Base-by-base conservation (phyloP, 2,797 vertebrate species). In the Botia almorhae region DNA sequence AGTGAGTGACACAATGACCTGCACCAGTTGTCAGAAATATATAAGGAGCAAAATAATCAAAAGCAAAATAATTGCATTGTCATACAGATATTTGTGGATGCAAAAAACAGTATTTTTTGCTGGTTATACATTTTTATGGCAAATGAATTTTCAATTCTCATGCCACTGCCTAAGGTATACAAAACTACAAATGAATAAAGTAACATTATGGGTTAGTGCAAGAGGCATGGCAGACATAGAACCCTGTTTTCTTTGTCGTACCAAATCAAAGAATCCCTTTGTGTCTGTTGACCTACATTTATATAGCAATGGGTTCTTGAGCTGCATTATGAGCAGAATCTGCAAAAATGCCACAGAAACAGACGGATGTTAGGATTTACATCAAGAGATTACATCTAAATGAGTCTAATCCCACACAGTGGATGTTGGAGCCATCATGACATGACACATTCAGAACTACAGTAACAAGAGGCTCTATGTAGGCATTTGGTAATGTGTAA, bases 261-360 rank as follows among this genome's bases (percentile, higher is more conserved):
- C 13, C n/a, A 39, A 50, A 48, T 71, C 36, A 70, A 78, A 71
- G n/a, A 36, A 63, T 61, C 76, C 26, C 26, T 78, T 61, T 71
- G 26, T 78, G 43, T 53, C 26, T 78, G 29, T 78, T 78, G 76
- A 78, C 68, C 76, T 63, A 78, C 46, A 78, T 78, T 53, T 21
- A 63, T 51, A 39, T 13, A 53, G 13, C 46, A 51, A 19, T 33
- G 33, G 67, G 50, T 63, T 51, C n/a, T 63, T 71, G 23, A 53
- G 56, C 56, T 70, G 29, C 39, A 56, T 63, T 48, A 26, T 78
- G 26, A 51, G 56, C 60, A 39, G 5, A 65, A 39, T 65, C 63
- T 65, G 36, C 46, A 68, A 53, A 39, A 46, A 77, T 16, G 58
- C 68, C 17, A 70, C 12, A 71, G 65, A 53, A 26, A 77, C 53